These are phyloP conservation scores for Chaitophorus viminalis DNA, from an alignment of 2,888 invertebrate genomes.

Conservation along the genomic window DNA sequence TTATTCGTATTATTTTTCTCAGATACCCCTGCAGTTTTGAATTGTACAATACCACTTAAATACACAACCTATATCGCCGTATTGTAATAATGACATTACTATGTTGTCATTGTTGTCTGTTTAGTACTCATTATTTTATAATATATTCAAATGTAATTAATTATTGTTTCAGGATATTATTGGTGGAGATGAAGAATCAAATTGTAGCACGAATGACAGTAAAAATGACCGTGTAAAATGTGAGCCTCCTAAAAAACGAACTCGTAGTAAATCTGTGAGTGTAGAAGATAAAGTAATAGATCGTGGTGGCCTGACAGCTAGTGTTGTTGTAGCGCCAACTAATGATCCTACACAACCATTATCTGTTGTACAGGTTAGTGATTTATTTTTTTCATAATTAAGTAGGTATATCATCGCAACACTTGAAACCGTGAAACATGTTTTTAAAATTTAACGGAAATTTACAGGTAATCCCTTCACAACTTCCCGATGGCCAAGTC, in stretches of 20 bases:
- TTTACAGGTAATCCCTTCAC: conserved; percentile 70
- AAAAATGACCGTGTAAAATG: conserved; percentile 55
- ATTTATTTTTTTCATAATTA: conserved; percentile 7
- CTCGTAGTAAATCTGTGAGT: conserved; percentile 57
- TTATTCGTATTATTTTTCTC: no score
- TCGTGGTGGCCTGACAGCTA: conserved; percentile 52
- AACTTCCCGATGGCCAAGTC: conserved; percentile 73
- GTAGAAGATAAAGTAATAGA: conserved; percentile 52
- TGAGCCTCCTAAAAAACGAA: conserved; percentile 54
- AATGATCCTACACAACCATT: conserved; percentile 63
- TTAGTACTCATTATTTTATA: background rate
- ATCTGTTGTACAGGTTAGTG: conserved; percentile 64
- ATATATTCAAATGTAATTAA: background rate
- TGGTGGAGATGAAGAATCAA: conserved; percentile 59
- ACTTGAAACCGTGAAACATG: background rate
- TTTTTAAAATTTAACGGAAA: conserved; percentile 14
- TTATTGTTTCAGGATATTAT: conserved; percentile 42
- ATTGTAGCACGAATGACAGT: conserved; percentile 55
- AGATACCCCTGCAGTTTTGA: background rate
- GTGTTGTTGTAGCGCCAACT: conserved; percentile 54
- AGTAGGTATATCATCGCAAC: background rate
- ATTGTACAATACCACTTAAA: no score
- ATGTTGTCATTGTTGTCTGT: no score
- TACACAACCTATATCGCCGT: background rate
- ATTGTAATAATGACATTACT: background rate